These are phyloP conservation scores for Dicranocentrus wangi DNA, from an alignment of 2,888 invertebrate genomes.

Conservation along the genomic window DNA sequence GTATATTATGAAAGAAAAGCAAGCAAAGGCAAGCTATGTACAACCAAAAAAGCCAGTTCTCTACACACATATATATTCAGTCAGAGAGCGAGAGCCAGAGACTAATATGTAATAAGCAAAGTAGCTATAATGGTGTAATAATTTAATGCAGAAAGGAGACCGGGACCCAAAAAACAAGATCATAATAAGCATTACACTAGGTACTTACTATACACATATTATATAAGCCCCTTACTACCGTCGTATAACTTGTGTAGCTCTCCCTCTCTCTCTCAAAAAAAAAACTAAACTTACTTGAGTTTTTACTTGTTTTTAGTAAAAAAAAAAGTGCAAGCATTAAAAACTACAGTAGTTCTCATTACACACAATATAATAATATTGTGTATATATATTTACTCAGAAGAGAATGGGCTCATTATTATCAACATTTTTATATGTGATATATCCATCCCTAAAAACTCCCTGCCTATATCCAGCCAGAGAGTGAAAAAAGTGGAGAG, in stretches of 20 bases:
- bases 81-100: too few species aligned
- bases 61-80: too few species aligned
- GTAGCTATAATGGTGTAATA: conserved; percentile 42
- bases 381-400: neutral
- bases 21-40: neutral
- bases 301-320: too few species aligned
- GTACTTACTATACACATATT: too few species aligned
- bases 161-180: neutral
- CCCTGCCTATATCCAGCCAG: neutral
- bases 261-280: neutral
- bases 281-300: neutral
- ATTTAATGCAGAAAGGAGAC: conserved; percentile 27
- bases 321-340: conserved; percentile 28
- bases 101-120: conserved; percentile 18
- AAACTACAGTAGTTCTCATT: neutral
- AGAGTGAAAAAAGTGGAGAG: neutral
- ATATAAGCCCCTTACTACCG: too few species aligned
- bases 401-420: neutral
- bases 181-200: too few species aligned
- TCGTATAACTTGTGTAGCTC: too few species aligned
- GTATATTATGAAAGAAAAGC: too few species aligned
- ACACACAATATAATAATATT: conserved; percentile 4
- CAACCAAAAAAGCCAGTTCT: too few species aligned
- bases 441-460: too few species aligned
- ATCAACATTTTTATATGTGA: neutral